Conservation (phyloP, 2,113 vertebrate genomes). For the Nettapus auritus region DNA sequence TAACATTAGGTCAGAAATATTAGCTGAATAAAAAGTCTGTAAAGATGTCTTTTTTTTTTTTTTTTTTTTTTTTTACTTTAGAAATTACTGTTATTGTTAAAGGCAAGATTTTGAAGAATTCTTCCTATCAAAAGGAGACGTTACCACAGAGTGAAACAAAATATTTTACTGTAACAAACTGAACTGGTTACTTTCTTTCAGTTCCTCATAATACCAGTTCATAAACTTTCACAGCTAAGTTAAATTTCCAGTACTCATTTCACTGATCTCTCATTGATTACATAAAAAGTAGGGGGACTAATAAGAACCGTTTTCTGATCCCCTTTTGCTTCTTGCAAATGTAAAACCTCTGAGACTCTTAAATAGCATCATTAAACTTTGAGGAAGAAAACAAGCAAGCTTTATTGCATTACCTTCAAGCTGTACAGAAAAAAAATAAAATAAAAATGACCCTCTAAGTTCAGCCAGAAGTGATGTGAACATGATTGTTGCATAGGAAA, state of each 20-base stretch:
- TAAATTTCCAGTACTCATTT: neutral
- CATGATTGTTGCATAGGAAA: neutral
- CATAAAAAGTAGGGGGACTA: neutral
- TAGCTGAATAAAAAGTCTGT: neutral
- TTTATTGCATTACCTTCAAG: neutral
- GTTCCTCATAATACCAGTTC: neutral
- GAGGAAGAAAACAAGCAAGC: neutral
- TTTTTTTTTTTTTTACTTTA: conserved; percentile 9
- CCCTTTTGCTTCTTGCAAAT: neutral
- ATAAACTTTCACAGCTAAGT: neutral
- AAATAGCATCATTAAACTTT: neutral
- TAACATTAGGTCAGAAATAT: neutral
- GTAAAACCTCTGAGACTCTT: neutral
- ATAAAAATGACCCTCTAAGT: neutral
- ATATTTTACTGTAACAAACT: neutral
- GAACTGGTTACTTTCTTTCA: neutral
- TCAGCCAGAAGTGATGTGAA: neutral
- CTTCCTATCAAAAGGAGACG: neutral
- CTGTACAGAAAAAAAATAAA: too few species aligned
- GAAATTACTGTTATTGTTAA: neutral
- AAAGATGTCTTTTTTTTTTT: neutral
- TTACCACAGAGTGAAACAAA: neutral
- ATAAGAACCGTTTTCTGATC: neutral
- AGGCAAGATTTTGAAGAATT: neutral
- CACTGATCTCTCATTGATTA: neutral